phyloP scores from a whole-genome alignment of 2,888 invertebrate genomes.

The Leuctra nigra region DNA sequence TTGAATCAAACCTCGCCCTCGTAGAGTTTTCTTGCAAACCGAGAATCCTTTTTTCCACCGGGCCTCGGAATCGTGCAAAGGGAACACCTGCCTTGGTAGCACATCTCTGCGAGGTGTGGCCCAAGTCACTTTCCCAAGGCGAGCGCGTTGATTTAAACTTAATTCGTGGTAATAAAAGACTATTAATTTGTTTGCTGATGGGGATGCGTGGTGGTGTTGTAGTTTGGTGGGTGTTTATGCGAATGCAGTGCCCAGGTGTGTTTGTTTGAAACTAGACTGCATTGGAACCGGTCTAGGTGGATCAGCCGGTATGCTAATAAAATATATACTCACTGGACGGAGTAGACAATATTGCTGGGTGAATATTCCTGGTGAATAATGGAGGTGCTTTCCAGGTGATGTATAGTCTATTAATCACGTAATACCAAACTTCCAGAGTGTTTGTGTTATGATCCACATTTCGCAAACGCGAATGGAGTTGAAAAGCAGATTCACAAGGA shows the following conservation, averaged over 20 bases:
- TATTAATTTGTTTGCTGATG: background rate
- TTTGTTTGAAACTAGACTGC: background rate
- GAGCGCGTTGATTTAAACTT: constrained; percentile 12
- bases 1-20: too few relatives aligned
- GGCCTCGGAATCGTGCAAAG: too few relatives aligned
- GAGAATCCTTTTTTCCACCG: too few relatives aligned
- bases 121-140: background rate
- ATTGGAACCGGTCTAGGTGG: constrained; percentile 2
- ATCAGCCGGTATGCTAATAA: background rate
- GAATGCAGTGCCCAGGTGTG: background rate
- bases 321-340: background rate
- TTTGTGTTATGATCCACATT: too few relatives aligned
- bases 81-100: background rate
- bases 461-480: too few relatives aligned
- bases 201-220: background rate
- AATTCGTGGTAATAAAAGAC: constrained; percentile 17
- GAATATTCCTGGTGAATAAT: too few relatives aligned
- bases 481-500: too few relatives aligned
- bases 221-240: background rate
- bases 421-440: too few relatives aligned
- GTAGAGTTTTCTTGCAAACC: too few relatives aligned
- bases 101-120: constrained; percentile 4
- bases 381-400: too few relatives aligned
- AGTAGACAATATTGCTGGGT: too few relatives aligned
- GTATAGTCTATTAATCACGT: too few relatives aligned